phyloP scores from a whole-genome alignment of 2,113 vertebrate species.

The Erpornis zantholeuca region DNA sequence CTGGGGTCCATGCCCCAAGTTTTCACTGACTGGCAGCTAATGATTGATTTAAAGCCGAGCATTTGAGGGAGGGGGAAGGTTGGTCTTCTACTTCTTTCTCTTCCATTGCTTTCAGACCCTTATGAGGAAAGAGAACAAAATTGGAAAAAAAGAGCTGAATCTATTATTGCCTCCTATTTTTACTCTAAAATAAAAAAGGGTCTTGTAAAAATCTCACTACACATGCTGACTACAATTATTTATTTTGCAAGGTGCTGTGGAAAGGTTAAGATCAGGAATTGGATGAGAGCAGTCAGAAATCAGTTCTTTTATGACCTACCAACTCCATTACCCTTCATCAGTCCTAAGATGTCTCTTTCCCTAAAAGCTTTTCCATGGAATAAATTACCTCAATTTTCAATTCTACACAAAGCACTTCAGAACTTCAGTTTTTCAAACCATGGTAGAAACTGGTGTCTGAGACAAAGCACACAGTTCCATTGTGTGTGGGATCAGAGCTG shows the following conservation, averaged over 20 bases:
- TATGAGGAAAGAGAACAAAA: background rate
- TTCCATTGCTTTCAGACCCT: background rate
- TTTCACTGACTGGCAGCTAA: background rate
- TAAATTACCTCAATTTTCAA: background rate
- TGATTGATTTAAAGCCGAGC: background rate
- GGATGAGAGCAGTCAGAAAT: background rate
- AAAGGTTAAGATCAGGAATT: background rate
- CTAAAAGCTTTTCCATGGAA: background rate
- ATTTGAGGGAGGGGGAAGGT: background rate
- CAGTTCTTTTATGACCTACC: background rate
- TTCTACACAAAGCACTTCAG: background rate
- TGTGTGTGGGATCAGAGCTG: background rate
- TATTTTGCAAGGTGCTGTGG: background rate
- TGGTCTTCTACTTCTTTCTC: background rate
- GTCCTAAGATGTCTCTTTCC: background rate
- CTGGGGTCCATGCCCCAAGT: accelerated
- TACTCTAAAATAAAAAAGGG: background rate
- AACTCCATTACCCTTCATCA: background rate
- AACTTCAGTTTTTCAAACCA: background rate
- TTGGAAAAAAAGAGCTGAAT: background rate
- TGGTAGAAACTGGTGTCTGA: background rate
- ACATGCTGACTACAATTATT: background rate
- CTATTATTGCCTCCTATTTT: background rate
- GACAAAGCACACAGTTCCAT: background rate
- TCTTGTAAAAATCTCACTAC: background rate